Base-by-base conservation (phyloP, 2,113 vertebrate species). In the Gymnocephalus cernua region DNA sequence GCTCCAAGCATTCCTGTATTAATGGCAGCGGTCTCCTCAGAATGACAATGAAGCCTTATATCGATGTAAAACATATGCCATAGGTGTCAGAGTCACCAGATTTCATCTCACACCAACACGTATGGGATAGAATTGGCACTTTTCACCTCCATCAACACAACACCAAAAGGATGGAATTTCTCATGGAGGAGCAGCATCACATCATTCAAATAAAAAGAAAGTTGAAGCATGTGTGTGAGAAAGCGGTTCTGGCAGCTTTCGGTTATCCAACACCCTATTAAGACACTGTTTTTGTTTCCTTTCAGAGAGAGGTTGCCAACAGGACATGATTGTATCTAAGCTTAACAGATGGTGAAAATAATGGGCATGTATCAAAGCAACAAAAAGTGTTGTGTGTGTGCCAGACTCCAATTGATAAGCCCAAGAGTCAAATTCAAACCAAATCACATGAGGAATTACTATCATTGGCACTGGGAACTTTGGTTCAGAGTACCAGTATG, bases 41-140 rank as follows among this genome's bases (percentile, higher is more conserved):
- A 87, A 87, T 79, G 77, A 86, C 90, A 84, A 90, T 66, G 62
- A 89, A 65, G 86, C 74, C 61, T 73, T 27, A 57, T 64, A 27
- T 66, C 71, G 83, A 90, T 84, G 73, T 80, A 68, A 89, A 89
- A 85, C 89, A 85, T 44, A 75, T 82, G 88, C 59, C 74, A 50
- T 56, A 53, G 74, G 80, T 66, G 72, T 85, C 82, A 63, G 58
- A 56, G 69, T 85, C 88, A 61, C 50, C 74, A 73, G 47, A 67
- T 82, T 71, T 81, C 75, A 72, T 79, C 79, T 69, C 81, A 4
- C 41, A 67, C 6, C 1, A 69, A 77, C 67, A 47, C 45, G 68
- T 45, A 47, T 10, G 47, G 68, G 65, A 75, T 75, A 25, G 81
- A 59, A 54, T 58, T 48, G 6, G 54, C 82, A 57, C 79, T 88